phyloP scores from a whole-genome alignment of 2,888 invertebrate species.

The Orthonychiurus folsomi region DNA sequence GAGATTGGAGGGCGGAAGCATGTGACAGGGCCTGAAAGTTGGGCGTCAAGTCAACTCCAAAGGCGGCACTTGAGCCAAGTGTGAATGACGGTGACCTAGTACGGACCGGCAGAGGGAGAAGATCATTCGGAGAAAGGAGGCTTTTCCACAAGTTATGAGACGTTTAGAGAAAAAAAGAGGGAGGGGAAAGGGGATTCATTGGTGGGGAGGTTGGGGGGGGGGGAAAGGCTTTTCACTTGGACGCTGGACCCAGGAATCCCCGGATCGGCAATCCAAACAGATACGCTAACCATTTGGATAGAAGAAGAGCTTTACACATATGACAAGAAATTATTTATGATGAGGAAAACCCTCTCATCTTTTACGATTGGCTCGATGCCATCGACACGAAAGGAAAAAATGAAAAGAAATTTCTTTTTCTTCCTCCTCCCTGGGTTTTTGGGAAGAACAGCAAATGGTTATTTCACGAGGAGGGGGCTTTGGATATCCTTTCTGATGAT shows the following conservation, averaged over 20 bases:
- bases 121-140: not conserved
- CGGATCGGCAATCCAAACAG: not conserved
- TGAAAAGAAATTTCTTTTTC: conserved; percentile 25
- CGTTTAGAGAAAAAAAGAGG: not conserved
- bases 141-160: conserved; percentile 1
- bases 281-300: conserved; percentile 4
- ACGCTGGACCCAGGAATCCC: not conserved
- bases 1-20: too few species aligned
- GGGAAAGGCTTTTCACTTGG: not conserved
- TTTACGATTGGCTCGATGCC: conserved; percentile 27
- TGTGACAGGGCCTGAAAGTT: too few species aligned
- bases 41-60: not conserved
- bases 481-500: not conserved
- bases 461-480: not conserved
- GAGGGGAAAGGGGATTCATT: not conserved
- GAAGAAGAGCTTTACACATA: conserved; percentile 12
- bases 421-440: conserved; percentile 7
- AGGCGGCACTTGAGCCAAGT: not conserved
- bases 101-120: not conserved
- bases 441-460: not conserved
- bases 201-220: not conserved
- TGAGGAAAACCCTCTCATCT: conserved; percentile 29
- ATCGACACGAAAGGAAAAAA: conserved; percentile 16
- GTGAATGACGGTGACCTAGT: not conserved
- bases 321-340: conserved; percentile 32